Evolutionary conservation across 2,888 invertebrate genomes (phyloP).

Genomic region (Polymixis lichenea): DNA sequence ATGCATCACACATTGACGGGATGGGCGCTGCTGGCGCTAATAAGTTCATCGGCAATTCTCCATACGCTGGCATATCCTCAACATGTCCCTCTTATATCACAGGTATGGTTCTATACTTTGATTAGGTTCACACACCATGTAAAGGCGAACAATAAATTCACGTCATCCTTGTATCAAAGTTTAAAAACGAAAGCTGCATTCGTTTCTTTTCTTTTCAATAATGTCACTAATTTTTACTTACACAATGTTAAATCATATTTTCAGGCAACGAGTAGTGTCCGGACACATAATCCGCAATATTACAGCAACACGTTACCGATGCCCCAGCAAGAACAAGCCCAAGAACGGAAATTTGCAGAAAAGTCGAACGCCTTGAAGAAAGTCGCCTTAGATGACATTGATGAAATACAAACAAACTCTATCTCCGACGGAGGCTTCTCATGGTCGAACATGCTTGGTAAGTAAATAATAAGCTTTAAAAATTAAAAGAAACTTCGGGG

Average conservation of each 20-base stretch:
- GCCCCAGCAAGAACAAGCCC: constrained; percentile 81
- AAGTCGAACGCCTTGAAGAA: constrained; percentile 97
- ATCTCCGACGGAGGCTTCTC: constrained; percentile 95
- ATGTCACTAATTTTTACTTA: constrained; percentile 13
- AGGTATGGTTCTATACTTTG: constrained; percentile 70
- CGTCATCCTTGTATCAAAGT: background rate
- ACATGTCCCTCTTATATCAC: constrained; percentile 85
- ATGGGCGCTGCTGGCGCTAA: constrained; percentile 93
- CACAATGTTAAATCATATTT: constrained; percentile 60
- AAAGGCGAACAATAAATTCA: background rate
- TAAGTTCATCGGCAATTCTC: constrained; percentile 92
- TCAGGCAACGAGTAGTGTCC: constrained; percentile 86
- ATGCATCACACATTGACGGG: constrained; percentile 92
- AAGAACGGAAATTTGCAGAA: constrained; percentile 96
- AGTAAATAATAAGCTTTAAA: constrained; percentile 44
- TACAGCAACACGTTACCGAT: constrained; percentile 86
- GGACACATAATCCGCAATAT: constrained; percentile 87
- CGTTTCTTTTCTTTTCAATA: background rate
- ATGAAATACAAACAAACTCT: constrained; percentile 95
- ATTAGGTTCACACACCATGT: background rate
- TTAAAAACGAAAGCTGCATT: background rate
- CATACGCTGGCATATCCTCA: constrained; percentile 93
- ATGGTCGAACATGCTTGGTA: constrained; percentile 96
- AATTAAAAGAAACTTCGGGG: background rate
- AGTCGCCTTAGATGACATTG: constrained; percentile 95